phyloP scores from a whole-genome alignment of 2,888 invertebrate genomes.

The Andrena trimmerana region DNA sequence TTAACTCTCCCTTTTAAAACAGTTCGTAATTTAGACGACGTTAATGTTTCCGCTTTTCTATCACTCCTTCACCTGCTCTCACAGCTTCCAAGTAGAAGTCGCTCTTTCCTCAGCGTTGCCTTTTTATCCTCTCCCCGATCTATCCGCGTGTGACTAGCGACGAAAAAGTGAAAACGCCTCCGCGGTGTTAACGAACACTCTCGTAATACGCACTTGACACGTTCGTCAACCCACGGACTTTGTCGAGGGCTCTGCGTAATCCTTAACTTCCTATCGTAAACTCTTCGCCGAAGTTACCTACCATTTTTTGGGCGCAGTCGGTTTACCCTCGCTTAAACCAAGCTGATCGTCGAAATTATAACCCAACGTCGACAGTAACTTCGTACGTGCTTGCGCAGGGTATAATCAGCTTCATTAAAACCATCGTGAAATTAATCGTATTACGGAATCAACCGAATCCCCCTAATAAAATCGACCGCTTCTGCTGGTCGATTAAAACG shows the following conservation, averaged over 20 bases:
- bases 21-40: conserved; percentile 12
- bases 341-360: conserved; percentile 1
- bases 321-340: background rate
- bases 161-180: background rate
- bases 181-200: background rate
- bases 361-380: background rate
- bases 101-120: background rate
- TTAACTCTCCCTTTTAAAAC: conserved; percentile 20
- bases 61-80: background rate
- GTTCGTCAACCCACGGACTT: background rate
- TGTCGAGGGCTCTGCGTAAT: background rate
- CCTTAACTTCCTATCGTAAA: background rate
- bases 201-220: conserved; percentile 1
- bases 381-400: background rate
- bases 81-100: background rate
- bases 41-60: conserved; percentile 20
- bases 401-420: conserved; percentile 8
- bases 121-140: background rate
- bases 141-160: background rate
- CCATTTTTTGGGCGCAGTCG: background rate
- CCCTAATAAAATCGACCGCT: background rate
- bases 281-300: background rate
- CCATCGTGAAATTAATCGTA: conserved; percentile 5
- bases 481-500: background rate
- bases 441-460: background rate